These are phyloP conservation scores for Cephus nigrinus DNA, from an alignment of 2,888 invertebrate species.

Conservation along the genomic window DNA sequence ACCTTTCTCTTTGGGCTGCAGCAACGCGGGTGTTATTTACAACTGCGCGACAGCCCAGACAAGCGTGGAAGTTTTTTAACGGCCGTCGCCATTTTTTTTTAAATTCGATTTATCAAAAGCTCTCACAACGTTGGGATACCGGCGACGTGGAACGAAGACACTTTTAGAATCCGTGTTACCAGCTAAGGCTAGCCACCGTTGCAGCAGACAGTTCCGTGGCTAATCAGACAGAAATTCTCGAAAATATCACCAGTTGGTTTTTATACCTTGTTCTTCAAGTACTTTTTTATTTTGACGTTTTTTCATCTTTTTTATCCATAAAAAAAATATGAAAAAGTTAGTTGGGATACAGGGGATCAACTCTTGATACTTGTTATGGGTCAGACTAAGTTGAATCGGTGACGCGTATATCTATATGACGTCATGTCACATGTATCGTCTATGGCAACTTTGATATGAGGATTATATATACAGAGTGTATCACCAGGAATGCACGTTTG, in stretches of 20 bases:
- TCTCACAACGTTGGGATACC: background rate
- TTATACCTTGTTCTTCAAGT: background rate
- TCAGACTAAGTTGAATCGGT: background rate
- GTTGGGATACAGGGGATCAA: background rate
- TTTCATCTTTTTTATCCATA: background rate
- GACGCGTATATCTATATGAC: background rate
- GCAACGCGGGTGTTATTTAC: conserved; percentile 7
- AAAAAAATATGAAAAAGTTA: background rate
- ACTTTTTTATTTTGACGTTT: background rate
- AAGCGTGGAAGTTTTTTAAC: conserved; percentile 1
- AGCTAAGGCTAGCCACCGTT: background rate
- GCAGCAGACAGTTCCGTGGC: background rate
- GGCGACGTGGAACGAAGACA: conserved; percentile 2
- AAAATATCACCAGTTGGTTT: background rate
- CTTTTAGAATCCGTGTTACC: background rate
- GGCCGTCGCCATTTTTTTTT: conserved; percentile 1
- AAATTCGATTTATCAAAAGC: conserved; percentile 7
- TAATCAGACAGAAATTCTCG: background rate
- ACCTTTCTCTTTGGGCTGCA: conserved; percentile 2
- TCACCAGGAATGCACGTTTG: too few relatives aligned
- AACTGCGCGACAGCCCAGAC: conserved; percentile 4
- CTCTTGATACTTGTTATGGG: background rate
- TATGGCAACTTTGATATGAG: background rate
- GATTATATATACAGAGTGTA: background rate
- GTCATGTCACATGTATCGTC: background rate